Conservation (phyloP, 2,113 vertebrate species). For the Trichechus manatus region DNA sequence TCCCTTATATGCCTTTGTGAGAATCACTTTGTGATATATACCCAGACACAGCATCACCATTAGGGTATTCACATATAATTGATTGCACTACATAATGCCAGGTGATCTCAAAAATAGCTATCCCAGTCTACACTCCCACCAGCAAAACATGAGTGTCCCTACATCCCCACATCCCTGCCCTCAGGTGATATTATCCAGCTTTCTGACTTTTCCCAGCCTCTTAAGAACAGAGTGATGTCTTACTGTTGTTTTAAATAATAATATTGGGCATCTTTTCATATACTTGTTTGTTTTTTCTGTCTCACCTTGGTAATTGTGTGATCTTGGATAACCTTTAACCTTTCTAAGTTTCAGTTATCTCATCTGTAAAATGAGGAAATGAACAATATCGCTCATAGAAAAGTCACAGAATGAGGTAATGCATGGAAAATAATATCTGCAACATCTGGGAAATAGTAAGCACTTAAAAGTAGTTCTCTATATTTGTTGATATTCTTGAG, state of each 20-base stretch:
- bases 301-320: neutral
- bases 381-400: neutral
- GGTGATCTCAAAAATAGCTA: rapidly evolving
- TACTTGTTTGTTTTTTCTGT: neutral
- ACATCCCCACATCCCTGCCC: neutral
- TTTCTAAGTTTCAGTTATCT: neutral
- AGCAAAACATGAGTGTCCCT: rapidly evolving
- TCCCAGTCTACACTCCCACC: no score
- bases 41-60: neutral
- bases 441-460: neutral
- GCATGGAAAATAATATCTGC: neutral
- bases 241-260: neutral
- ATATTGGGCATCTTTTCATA: neutral
- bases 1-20: no score
- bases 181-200: rapidly evolving
- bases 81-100: rapidly evolving
- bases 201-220: neutral
- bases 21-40: neutral
- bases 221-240: neutral
- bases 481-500: neutral
- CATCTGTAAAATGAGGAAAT: neutral
- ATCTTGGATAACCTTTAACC: neutral
- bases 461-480: neutral
- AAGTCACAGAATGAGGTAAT: neutral
- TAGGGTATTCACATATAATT: rapidly evolving